A percentile compares a stretch with the other conserved stretches of the same genome.
Conservation (phyloP, 2,113 vertebrate genomes). For the Nerophis ophidion region DNA sequence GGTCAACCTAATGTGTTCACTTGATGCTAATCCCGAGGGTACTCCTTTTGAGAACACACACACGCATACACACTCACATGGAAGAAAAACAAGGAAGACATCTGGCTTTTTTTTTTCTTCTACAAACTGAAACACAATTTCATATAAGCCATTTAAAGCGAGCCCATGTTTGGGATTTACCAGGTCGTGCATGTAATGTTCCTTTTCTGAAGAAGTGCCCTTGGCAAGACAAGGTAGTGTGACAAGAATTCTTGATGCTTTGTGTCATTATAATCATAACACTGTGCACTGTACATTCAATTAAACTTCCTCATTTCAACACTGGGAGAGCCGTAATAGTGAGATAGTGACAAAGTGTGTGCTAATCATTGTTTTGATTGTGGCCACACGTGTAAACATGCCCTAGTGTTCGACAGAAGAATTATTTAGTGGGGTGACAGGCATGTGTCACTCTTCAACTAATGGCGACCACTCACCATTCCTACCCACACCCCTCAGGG, state of each 20-base stretch:
- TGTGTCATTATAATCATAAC: slow-evolving; percentile 12
- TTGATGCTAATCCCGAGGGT: slow-evolving; percentile 39
- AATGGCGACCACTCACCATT: slow-evolving; percentile 61
- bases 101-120: slow-evolving; percentile 20
- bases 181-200: slow-evolving; percentile 40
- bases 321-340: slow-evolving; percentile 14
- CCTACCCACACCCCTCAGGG: slow-evolving; percentile 59
- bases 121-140: slow-evolving; percentile 16
- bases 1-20: slow-evolving; percentile 38
- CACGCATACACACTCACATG: slow-evolving; percentile 18
- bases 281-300: slow-evolving; percentile 1
- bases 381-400: slow-evolving; percentile 59
- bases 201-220: slow-evolving; percentile 28
- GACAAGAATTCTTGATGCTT: slow-evolving; percentile 30
- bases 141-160: slow-evolving; percentile 27
- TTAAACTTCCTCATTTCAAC: neutral
- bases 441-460: slow-evolving; percentile 47
- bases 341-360: slow-evolving; percentile 22
- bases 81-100: slow-evolving; percentile 10
- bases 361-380: slow-evolving; percentile 3
- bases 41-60: slow-evolving; percentile 35
- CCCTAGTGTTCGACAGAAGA: slow-evolving; percentile 31
- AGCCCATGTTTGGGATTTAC: slow-evolving; percentile 16
- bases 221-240: slow-evolving; percentile 20
- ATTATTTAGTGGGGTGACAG: slow-evolving; percentile 46